Percentiles rank a stretch among this genome's conserved stretches.
These are phyloP conservation scores for Podarcis muralis DNA, from an alignment of 2,113 vertebrate species.

Conservation along the genomic window DNA sequence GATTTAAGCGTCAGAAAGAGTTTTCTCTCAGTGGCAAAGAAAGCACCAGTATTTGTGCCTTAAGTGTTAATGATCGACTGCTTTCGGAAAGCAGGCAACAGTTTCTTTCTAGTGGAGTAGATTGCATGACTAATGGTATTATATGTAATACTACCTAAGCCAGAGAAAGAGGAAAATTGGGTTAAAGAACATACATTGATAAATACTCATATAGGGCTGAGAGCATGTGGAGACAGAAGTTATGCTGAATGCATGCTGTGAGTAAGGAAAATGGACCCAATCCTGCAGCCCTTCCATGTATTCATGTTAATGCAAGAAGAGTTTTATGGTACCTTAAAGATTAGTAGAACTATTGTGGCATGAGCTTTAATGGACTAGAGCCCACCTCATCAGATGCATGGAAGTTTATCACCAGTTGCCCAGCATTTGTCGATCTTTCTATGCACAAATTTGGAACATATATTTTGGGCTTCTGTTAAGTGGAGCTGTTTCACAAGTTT, in stretches of 20 bases:
- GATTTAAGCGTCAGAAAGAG: constrained; percentile 58
- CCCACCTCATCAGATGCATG: neutral
- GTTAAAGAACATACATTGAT: constrained; percentile 1
- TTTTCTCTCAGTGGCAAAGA: neutral
- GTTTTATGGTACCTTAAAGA: no score
- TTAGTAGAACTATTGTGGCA: no score
- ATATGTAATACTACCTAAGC: constrained; percentile 56
- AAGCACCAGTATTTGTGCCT: constrained; percentile 55
- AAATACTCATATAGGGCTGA: neutral
- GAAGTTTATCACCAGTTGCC: neutral
- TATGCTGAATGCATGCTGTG: neutral
- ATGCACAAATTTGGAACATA: no score
- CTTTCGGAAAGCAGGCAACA: constrained; percentile 35
- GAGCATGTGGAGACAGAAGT: neutral
- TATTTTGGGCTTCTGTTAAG: no score
- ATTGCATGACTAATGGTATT: constrained; percentile 60
- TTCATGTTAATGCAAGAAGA: no score
- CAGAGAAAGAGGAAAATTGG: constrained; percentile 38
- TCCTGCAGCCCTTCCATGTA: no score
- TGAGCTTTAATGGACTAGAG: no score
- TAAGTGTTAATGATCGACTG: constrained; percentile 67
- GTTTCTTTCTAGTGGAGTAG: constrained; percentile 57
- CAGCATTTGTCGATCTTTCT: neutral
- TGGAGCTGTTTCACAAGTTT: no score
- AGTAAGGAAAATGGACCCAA: neutral